Evolutionary conservation across 2,888 invertebrate species (phyloP).

Genomic region (Eupithecia tripunctaria): DNA sequence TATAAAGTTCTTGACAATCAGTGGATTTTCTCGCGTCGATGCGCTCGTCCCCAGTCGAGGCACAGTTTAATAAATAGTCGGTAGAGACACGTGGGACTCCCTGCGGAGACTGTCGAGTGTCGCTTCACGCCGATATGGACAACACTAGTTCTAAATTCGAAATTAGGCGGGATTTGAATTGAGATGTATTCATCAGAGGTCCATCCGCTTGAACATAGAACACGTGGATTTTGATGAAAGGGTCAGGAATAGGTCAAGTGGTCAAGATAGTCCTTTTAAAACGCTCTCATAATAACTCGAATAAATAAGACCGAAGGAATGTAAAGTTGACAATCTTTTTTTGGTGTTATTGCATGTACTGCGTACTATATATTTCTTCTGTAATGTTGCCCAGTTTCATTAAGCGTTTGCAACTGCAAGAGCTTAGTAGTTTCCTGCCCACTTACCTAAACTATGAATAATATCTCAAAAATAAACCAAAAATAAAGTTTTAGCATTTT

Average conservation of each 20-base stretch:
- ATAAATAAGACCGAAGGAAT: not conserved
- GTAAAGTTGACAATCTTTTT: not conserved
- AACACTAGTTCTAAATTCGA: conserved; percentile 64
- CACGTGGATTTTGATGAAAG: conserved; percentile 21
- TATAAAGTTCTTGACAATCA: conserved; percentile 53
- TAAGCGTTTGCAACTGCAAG: not conserved
- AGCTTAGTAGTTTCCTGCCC: not conserved
- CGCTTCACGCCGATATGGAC: conserved; percentile 74
- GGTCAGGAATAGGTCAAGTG: conserved; percentile 46
- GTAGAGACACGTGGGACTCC: conserved; percentile 73
- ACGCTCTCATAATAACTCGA: not conserved
- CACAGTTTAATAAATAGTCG: conserved; percentile 8
- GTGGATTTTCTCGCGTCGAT: conserved; percentile 67
- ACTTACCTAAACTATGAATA: not conserved
- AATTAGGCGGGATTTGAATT: conserved; percentile 45
- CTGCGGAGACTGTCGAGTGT: conserved; percentile 78
- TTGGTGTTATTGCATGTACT: not conserved
- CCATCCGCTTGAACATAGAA: conserved; percentile 8
- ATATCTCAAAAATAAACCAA: not conserved
- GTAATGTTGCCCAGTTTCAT: no score
- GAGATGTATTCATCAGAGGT: conserved; percentile 30
- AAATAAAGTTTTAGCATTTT: not conserved
- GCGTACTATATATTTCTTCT: no score
- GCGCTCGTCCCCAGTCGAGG: conserved; percentile 61
- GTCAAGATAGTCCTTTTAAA: conserved; percentile 7